A percentile compares a stretch with the other conserved stretches of the same genome.
These are phyloP conservation scores for Liodrosophila aerea DNA, from an alignment of 2,888 invertebrate species.

Conservation along the genomic window DNA sequence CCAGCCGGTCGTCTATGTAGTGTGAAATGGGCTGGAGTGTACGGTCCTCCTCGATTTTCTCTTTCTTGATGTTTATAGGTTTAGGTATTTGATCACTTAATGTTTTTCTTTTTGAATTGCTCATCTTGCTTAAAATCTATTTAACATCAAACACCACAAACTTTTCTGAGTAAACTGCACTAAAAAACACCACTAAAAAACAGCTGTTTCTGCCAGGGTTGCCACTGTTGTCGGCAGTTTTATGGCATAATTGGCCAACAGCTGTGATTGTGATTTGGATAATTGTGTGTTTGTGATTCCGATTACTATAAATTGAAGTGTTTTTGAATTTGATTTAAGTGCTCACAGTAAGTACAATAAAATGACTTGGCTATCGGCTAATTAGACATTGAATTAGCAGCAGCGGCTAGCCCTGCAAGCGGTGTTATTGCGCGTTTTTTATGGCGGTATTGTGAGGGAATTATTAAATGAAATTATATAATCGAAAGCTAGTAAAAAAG, in stretches of 20 bases:
- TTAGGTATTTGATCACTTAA: conserved; percentile 77
- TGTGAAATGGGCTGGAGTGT: conserved; percentile 84
- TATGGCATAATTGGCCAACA: conserved; percentile 5
- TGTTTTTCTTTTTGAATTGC: conserved; percentile 69
- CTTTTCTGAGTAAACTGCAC: no score
- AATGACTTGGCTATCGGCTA: background rate
- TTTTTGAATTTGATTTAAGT: background rate
- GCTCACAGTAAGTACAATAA: conserved; percentile 29
- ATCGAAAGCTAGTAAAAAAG: no score
- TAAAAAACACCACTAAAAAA: no score
- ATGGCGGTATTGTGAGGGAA: no score
- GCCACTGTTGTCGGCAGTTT: background rate
- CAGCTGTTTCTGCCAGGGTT: conserved; percentile 46
- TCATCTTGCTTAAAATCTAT: conserved; percentile 53
- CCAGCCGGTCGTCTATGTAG: conserved; percentile 85
- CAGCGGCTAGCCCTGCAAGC: background rate
- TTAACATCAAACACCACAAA: conserved; percentile 5
- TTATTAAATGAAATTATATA: no score
- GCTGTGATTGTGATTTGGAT: conserved; percentile 26
- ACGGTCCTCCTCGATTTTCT: conserved; percentile 82
- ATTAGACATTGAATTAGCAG: background rate
- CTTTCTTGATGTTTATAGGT: conserved; percentile 79
- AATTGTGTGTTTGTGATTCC: conserved; percentile 17
- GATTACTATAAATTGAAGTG: conserved; percentile 22
- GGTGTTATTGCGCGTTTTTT: no score